Evolutionary conservation across 2,113 vertebrate species (phyloP).

Genomic region (Sinosuthora webbiana): DNA sequence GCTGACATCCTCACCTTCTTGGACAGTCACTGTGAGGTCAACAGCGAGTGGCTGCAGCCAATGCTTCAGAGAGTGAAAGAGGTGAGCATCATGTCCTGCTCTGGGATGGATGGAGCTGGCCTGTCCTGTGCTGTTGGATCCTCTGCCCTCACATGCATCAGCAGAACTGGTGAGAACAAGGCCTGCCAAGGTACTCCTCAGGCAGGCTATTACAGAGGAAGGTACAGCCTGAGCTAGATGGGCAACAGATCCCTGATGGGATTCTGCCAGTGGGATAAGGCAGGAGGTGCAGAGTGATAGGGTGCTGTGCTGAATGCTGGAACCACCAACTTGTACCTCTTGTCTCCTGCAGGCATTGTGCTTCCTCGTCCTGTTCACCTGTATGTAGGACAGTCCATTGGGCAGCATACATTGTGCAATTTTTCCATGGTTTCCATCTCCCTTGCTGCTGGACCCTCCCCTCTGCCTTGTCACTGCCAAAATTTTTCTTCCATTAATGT

Average conservation of each 20-base stretch:
- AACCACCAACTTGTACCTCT: neutral
- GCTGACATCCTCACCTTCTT: conserved; percentile 92
- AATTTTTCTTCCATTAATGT: neutral
- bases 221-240: neutral
- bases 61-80: conserved; percentile 96
- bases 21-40: conserved; percentile 98
- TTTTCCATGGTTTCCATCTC: neutral
- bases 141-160: neutral
- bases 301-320: neutral
- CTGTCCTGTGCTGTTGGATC: neutral
- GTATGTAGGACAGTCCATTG: neutral
- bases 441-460: neutral
- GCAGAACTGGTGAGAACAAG: neutral
- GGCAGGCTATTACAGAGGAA: neutral
- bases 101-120: neutral
- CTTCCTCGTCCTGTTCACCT: neutral
- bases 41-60: conserved; percentile 94
- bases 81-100: conserved; percentile 63
- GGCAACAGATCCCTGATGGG: neutral
- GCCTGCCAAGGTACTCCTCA: neutral
- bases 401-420: neutral
- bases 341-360: neutral
- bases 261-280: neutral
- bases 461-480: neutral
- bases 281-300: neutral